Conservation (phyloP, 1,140 invertebrate species). For the Coboldia fuscipes region DNA sequence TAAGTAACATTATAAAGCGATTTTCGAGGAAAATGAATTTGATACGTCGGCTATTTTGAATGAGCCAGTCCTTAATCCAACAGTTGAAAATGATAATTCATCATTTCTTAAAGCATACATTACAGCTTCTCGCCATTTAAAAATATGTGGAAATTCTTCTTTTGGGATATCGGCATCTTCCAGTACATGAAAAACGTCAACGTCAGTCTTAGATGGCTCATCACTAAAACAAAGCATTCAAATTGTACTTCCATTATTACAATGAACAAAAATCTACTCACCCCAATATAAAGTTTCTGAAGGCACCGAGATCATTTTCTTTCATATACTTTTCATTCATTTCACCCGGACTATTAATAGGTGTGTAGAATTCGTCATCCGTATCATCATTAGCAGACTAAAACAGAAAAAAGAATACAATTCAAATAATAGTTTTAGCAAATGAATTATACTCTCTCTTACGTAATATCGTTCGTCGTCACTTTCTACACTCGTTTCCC, state of each 20-base stretch:
- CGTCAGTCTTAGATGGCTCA: conserved; percentile 42
- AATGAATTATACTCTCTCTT: too few species aligned
- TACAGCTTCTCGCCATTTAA: conserved; percentile 39
- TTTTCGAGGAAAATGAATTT: too few species aligned
- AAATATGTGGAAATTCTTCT: conserved; percentile 37
- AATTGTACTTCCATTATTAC: not conserved
- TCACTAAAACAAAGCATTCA: conserved; percentile 24
- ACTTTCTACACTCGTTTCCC: too few species aligned
- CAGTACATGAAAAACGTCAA: conserved; percentile 43
- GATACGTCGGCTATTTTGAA: too few species aligned
- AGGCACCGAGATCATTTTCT: not conserved
- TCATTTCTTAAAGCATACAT: too few species aligned
- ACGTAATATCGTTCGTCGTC: too few species aligned
- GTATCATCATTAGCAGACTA: conserved; percentile 10
- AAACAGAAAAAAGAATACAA: not conserved
- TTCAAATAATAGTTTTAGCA: not conserved
- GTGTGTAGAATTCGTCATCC: conserved; percentile 12
- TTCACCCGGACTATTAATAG: not conserved
- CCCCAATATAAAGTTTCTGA: conserved; percentile 17
- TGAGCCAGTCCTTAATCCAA: too few species aligned
- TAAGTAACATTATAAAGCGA: too few species aligned
- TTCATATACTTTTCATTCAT: not conserved
- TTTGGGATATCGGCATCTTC: conserved; percentile 23
- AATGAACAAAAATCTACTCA: conserved; percentile 4
- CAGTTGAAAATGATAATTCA: too few species aligned